phyloP scores from a whole-genome alignment of 2,888 invertebrate genomes.

The Schizaphis graminum region DNA sequence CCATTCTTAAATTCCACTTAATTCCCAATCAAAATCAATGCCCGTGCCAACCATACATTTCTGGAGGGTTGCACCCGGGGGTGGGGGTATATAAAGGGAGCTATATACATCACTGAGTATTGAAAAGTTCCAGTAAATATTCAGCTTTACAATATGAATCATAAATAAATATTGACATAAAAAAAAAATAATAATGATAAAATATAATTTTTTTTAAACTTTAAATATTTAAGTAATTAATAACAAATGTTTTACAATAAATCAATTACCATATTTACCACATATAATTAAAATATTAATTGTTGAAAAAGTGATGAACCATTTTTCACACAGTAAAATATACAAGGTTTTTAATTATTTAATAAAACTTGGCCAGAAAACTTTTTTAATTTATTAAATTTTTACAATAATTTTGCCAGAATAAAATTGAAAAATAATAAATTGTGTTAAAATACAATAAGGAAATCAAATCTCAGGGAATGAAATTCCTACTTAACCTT shows the following conservation, averaged over 20 bases:
- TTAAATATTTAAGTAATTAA: not conserved
- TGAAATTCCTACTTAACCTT: not conserved
- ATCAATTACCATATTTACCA: not conserved
- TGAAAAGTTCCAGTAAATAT: not conserved
- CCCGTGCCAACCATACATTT: too few relatives aligned
- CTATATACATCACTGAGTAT: not conserved
- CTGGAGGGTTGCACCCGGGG: too few relatives aligned
- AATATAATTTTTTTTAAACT: not conserved
- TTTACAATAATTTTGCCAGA: not conserved
- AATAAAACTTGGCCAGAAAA: not conserved
- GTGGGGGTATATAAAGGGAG: too few relatives aligned
- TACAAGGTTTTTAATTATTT: not conserved
- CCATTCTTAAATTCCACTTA: too few relatives aligned
- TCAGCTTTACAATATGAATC: not conserved
- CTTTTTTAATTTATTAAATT: not conserved
- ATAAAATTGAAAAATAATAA: not conserved
- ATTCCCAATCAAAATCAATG: too few relatives aligned
- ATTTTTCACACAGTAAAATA: not conserved
- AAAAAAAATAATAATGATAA: not conserved
- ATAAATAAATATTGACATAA: not conserved
- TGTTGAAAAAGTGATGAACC: not conserved
- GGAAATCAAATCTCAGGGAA: not conserved
- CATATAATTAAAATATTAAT: not conserved
- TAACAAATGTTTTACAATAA: not conserved
- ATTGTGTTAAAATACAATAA: not conserved